These are phyloP conservation scores for Hoplostethus atlanticus DNA, from an alignment of 2,797 vertebrate species.

Conservation along the genomic window DNA sequence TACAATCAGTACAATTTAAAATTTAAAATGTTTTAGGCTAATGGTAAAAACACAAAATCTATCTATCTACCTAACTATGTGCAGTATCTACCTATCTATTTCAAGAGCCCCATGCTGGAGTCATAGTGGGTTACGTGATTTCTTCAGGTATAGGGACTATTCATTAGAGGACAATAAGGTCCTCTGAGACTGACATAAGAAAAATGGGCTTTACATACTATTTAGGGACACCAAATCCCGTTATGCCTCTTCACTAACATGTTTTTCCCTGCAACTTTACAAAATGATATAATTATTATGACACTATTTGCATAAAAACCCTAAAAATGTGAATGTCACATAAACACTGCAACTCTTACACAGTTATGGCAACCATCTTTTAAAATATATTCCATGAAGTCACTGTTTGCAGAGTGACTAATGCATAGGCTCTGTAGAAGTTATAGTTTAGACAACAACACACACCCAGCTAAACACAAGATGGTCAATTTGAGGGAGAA, in stretches of 20 bases:
- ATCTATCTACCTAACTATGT: neutral
- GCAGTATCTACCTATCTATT: neutral
- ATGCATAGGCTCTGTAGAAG: no score
- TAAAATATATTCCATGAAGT: neutral
- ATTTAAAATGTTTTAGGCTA: neutral
- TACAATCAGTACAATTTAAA: neutral
- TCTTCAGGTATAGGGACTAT: neutral
- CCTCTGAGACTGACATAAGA: constrained; percentile 8
- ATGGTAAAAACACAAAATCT: neutral
- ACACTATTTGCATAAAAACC: neutral
- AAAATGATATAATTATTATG: neutral
- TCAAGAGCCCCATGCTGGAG: neutral
- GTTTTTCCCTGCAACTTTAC: neutral
- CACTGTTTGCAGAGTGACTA: neutral
- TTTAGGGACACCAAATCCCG: constrained; percentile 3
- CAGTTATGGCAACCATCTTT: neutral
- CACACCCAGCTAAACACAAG: neutral
- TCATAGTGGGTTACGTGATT: neutral
- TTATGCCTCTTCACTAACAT: constrained; percentile 14
- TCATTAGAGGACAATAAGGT: neutral
- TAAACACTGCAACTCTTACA: neutral
- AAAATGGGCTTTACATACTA: constrained; percentile 5
- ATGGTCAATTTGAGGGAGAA: constrained; percentile 9
- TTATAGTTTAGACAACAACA: neutral
- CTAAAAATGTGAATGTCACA: neutral